phyloP scores from a whole-genome alignment of 1,140 invertebrate genomes.

The Pantala flavescens region DNA sequence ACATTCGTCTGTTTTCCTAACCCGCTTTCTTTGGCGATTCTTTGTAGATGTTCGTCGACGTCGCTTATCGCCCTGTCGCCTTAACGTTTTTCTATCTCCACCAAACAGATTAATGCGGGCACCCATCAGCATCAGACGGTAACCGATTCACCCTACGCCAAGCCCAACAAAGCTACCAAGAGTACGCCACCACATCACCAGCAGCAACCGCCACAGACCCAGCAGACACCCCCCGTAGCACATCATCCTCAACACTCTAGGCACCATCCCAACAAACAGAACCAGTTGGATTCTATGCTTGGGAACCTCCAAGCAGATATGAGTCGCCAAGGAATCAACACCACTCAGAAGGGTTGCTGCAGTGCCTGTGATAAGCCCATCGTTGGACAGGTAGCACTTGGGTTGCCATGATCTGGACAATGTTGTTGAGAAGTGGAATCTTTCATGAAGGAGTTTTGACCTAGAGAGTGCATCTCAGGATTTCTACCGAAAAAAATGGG shows the following conservation, averaged over 20 bases:
- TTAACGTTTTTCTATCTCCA: neutral
- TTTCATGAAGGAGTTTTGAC: too few species aligned
- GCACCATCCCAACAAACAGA: conserved; percentile 33
- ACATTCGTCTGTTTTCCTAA: too few species aligned
- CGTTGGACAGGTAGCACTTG: conserved; percentile 71
- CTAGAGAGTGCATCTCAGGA: too few species aligned
- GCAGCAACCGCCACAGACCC: conserved; percentile 37
- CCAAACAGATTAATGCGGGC: conserved; percentile 43
- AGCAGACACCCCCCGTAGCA: conserved; percentile 33
- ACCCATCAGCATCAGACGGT: conserved; percentile 46
- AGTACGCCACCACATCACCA: conserved; percentile 36
- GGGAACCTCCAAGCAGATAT: conserved; percentile 87
- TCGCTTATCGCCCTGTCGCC: too few species aligned
- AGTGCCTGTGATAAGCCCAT: conserved; percentile 96
- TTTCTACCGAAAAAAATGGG: too few species aligned
- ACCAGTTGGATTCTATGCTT: conserved; percentile 86
- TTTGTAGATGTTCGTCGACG: too few species aligned
- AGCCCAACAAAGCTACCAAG: conserved; percentile 49
- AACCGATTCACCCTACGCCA: conserved; percentile 60
- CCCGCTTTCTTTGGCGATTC: too few species aligned
- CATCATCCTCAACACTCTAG: conserved; percentile 24
- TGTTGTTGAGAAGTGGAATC: neutral
- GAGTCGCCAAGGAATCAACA: conserved; percentile 93
- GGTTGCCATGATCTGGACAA: neutral
- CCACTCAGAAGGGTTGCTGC: conserved; percentile 96